A percentile compares a stretch with the other conserved stretches of the same genome.
These are phyloP conservation scores for Dryobotodes eremita DNA, from an alignment of 2,888 invertebrate species.

Conservation along the genomic window DNA sequence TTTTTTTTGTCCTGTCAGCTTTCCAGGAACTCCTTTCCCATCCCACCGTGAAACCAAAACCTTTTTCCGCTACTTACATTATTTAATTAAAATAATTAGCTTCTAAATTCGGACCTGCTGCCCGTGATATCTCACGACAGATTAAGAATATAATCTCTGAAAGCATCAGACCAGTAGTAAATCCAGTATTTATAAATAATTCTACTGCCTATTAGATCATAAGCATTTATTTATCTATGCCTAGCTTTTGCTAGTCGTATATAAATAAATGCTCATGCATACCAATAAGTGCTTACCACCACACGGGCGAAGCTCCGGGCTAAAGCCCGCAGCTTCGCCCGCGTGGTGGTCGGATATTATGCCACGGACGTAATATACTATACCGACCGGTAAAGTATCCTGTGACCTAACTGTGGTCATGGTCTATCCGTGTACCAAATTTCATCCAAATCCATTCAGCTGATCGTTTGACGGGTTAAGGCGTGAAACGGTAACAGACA, in stretches of 20 bases:
- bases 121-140: background rate
- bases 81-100: background rate
- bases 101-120: slow-evolving; percentile 40
- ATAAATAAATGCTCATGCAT: no score
- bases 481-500: background rate
- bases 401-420: background rate
- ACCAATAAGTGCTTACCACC: no score
- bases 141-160: slow-evolving; percentile 37
- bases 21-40: no score
- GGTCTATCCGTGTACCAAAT: background rate
- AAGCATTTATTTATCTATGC: background rate
- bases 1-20: no score
- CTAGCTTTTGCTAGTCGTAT: background rate
- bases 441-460: background rate
- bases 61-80: no score
- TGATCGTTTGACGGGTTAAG: no score
- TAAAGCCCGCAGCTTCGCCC: no score
- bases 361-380: no score
- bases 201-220: slow-evolving; percentile 2
- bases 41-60: no score
- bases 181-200: slow-evolving; percentile 25
- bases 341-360: no score
- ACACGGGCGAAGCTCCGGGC: no score
- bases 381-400: no score
- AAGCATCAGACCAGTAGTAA: slow-evolving; percentile 38